Evolutionary conservation across 2,888 invertebrate genomes (phyloP), one percentile per base, ranked within the genome.

Genomic region (Xiphydria camelus): DNA sequence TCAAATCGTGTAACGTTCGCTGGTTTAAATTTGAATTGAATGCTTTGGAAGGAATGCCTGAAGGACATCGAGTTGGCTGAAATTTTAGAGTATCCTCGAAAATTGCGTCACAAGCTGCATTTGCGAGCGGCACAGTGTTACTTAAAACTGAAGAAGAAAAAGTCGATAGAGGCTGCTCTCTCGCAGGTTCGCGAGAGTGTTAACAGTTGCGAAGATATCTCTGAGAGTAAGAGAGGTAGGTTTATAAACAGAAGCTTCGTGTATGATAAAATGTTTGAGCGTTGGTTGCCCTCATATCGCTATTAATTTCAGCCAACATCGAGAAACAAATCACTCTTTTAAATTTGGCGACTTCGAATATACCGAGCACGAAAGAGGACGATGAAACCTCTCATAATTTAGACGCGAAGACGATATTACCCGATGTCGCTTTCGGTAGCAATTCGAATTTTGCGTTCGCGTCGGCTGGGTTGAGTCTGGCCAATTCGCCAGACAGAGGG

Each of bases 81-180:
- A 7, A 71, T 79, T 23, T 76, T 79, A 53, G 80, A 81, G 6
- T 89, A 88, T 66, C 87, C 89, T 0, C 64, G 73, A 25, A 80
- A 82, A 44, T 76, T 83, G 37, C 75, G 75, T 20, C 82, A 84
- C 60, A 91, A 90, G 75, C 74, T 91, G 41, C 76, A 82, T 40
- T 70, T 87, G 12, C 79, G 90, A 17, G 78, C 81, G 56, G 83
- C 83, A 1, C 83, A 86, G 57, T 88, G 88, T 70, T 80, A 80
- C 53, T 73, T 79, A 12, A 81, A 83, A 62, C 64, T 86, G 36
- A 73, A 76, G 1, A 68, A 78, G 22, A 65, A 58, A 22, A 64
- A 70, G 1, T 67, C 74, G 12, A 82, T 82, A 1, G 49, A 66
- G 15, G 49, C 60, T 4, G 66, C 62, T 33, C 18, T 70, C 14